Percentiles rank a stretch among this genome's conserved stretches.
Conservation (phyloP, 30 jellyfish, hydroid and myxozoan species). For the Rhopilema esculentum region DNA sequence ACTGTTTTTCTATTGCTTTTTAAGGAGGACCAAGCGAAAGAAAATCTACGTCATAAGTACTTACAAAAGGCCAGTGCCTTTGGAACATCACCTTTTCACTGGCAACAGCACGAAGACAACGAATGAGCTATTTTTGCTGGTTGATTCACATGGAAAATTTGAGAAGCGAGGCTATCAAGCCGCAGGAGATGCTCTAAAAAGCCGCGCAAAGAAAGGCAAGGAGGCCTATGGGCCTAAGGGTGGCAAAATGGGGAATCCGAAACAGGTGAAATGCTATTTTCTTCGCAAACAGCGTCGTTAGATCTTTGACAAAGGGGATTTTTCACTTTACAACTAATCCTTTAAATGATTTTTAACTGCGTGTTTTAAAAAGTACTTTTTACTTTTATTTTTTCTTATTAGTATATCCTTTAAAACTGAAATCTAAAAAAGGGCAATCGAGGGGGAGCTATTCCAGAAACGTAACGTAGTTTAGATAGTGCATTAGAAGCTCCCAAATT, state of each 20-base stretch:
- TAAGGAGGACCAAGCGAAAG: conserved; percentile 94
- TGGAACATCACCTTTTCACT: conserved; percentile 92
- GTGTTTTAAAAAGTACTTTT: too few species aligned
- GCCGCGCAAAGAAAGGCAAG: conserved; percentile 77
- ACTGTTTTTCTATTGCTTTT: neutral
- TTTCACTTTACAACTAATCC: too few species aligned
- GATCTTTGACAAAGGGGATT: too few species aligned
- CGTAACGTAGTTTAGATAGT: too few species aligned
- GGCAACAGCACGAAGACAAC: conserved; percentile 94
- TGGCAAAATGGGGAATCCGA: conserved; percentile 76
- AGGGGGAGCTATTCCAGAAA: too few species aligned
- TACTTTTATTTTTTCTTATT: too few species aligned
- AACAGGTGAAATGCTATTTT: conserved; percentile 72
- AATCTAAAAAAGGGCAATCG: too few species aligned
- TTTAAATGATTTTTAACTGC: too few species aligned
- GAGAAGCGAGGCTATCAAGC: conserved; percentile 79
- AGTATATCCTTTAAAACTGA: too few species aligned
- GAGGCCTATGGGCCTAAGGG: conserved; percentile 92
- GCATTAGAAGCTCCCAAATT: too few species aligned
- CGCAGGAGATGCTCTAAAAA: conserved; percentile 84
- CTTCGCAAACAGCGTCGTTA: too few species aligned
- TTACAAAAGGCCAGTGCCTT: conserved; percentile 98
- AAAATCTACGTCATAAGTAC: conserved; percentile 96
- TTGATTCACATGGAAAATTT: conserved; percentile 89
- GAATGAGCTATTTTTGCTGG: conserved; percentile 82